Conservation (phyloP, 1,140 invertebrate genomes). For the Camponotus pennsylvanicus region DNA sequence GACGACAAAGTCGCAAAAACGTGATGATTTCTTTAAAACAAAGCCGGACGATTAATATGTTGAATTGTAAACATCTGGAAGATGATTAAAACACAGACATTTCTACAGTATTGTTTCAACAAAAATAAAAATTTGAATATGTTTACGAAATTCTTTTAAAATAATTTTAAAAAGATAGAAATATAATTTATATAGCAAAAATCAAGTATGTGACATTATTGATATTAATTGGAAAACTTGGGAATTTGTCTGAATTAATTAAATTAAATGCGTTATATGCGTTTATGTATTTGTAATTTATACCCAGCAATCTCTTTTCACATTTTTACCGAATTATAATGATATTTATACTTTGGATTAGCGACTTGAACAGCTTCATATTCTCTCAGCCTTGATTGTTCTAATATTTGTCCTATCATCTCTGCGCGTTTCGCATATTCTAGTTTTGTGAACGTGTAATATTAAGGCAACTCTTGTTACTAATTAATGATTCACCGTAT, state of each 20-base stretch:
- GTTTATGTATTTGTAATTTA: slow-evolving; percentile 25
- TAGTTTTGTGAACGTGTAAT: slow-evolving; percentile 74
- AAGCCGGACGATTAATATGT: not conserved
- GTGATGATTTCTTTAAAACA: not conserved
- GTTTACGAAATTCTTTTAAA: slow-evolving; percentile 1
- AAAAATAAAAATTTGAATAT: not conserved
- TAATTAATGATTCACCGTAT: slow-evolving; percentile 64
- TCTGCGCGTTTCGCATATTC: slow-evolving; percentile 45
- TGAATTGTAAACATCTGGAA: not conserved
- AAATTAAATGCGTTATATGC: slow-evolving; percentile 5
- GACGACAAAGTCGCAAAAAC: not conserved
- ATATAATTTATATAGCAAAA: not conserved
- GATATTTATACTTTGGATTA: slow-evolving; percentile 10
- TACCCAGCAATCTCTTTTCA: not conserved
- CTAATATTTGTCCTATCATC: not conserved
- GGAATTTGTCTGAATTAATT: not conserved
- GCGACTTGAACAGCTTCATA: slow-evolving; percentile 14
- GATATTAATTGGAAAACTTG: not conserved
- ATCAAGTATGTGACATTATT: not conserved
- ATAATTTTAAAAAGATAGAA: not conserved
- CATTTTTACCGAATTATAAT: slow-evolving; percentile 21
- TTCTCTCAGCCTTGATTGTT: slow-evolving; percentile 7
- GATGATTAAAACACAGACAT: not conserved
- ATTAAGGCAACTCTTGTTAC: slow-evolving; percentile 83
- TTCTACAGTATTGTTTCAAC: not conserved